Evolutionary conservation across 2,888 invertebrate species (phyloP), one percentile per base, ranked within the genome.

Genomic region (Pilophorus perplexus): DNA sequence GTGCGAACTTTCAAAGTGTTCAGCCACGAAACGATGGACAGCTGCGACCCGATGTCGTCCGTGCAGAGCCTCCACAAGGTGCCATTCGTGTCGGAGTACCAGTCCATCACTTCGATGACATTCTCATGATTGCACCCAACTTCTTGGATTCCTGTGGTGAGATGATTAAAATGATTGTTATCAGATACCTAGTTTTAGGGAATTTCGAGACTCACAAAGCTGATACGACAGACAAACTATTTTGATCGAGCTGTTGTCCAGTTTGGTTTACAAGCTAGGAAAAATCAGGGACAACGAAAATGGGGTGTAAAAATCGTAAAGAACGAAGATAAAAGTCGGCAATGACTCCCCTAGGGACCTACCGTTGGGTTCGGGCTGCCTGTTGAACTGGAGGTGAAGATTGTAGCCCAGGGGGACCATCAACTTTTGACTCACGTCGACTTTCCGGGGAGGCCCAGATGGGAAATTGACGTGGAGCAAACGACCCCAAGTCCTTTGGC

Each of bases 31-130:
- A 83, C 84, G 73, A 88, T 84, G 67, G 85, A 79, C 60, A 83
- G 78, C 80, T 74, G 69, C 6, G 59, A 28, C 2, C 68, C 71
- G 2, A 72, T 73, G 2, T 73, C 70, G 37, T 76, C 74, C 69
- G 80, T 81, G 73, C 88, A 88, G 27, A 88, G 78, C 27, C 80
- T 81, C 87, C 87, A 88, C 60, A 80, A 79, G 0, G 87, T 86
- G 33, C 87, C 87, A 75, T 87, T 87, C 71, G 79, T 79, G 73
- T 87, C 87, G 0, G 86, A 84, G 77, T 88, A 88, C 75, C 83
- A 85, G 76, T 88, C 88, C 72, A 72, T 68, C 66, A 84, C 83
- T 80, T 83, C 81, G 65, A 84, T 79, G 77, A 81, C 79, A 0
- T 80, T 81, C 6, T 80, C 80, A 3, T 75, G 77, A 0, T 69